These are phyloP conservation scores for Nerophis lumbriciformis DNA, from an alignment of 2,113 vertebrate genomes.

Conservation along the genomic window DNA sequence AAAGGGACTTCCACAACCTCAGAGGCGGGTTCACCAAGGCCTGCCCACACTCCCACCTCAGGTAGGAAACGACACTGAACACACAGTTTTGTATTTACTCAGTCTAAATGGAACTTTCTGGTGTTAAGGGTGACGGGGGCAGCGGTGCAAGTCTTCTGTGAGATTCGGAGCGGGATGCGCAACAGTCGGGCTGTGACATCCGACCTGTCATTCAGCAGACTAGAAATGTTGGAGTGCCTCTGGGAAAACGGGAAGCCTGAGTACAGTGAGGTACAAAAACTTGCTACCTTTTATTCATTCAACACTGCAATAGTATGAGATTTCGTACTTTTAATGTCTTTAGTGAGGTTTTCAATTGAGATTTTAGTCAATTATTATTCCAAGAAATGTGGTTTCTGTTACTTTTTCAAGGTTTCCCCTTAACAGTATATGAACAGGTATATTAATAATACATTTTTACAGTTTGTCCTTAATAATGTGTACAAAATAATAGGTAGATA, in stretches of 20 bases:
- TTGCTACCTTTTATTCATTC: not conserved
- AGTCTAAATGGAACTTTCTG: not conserved
- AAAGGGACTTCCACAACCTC: constrained; percentile 79
- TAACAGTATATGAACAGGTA: too few species aligned
- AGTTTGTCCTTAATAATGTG: too few species aligned
- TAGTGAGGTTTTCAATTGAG: too few species aligned
- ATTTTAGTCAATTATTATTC: too few species aligned
- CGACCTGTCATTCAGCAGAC: constrained; percentile 80
- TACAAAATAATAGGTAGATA: too few species aligned
- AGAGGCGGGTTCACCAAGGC: constrained; percentile 76
- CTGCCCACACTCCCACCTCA: constrained; percentile 81
- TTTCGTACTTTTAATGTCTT: too few species aligned
- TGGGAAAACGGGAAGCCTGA: constrained; percentile 69
- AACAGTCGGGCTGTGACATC: constrained; percentile 62
- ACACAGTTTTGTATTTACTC: not conserved
- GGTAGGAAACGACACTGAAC: constrained; percentile 60
- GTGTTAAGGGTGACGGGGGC: constrained; percentile 75
- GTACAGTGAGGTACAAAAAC: constrained; percentile 78
- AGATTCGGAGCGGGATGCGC: constrained; percentile 69
- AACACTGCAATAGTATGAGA: too few species aligned
- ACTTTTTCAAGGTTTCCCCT: too few species aligned
- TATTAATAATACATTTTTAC: too few species aligned
- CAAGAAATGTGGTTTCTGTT: too few species aligned
- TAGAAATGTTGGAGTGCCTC: constrained; percentile 85
- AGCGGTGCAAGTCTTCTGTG: constrained; percentile 79